Evolutionary conservation across 1,140 invertebrate genomes (phyloP).

Genomic region (Drosophila trapezifrons): DNA sequence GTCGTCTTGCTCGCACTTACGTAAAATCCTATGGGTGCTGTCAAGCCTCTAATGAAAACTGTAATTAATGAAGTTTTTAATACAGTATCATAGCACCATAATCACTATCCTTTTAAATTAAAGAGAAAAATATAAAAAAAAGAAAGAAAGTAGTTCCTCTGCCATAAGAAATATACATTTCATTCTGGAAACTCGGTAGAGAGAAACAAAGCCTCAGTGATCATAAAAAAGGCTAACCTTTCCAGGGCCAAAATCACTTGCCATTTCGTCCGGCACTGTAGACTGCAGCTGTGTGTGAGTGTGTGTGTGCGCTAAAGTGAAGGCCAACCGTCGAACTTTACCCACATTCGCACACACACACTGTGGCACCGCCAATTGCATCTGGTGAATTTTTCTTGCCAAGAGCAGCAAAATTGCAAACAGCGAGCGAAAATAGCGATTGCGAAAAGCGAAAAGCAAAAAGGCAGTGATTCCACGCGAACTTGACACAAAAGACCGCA

Average conservation of each 20-base stretch:
- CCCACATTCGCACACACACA: slow-evolving; percentile 65
- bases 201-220: no score
- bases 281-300: slow-evolving; percentile 37
- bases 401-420: slow-evolving; percentile 36
- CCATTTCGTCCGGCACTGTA: slow-evolving; percentile 26
- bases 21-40: no score
- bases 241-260: not conserved
- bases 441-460: slow-evolving; percentile 25
- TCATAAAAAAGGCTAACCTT: no score
- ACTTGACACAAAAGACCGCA: slow-evolving; percentile 72
- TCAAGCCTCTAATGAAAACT: no score
- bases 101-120: no score
- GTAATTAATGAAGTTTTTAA: no score
- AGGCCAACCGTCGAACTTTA: slow-evolving; percentile 81
- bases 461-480: slow-evolving; percentile 46
- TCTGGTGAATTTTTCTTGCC: slow-evolving; percentile 28
- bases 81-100: no score
- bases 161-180: no score
- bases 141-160: no score
- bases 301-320: slow-evolving; percentile 52
- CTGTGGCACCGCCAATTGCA: slow-evolving; percentile 41
- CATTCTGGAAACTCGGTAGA: no score
- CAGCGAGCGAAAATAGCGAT: slow-evolving; percentile 30
- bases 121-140: no score
- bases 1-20: no score